phyloP scores from a whole-genome alignment of 1,140 invertebrate genomes.

The Harpegnathos saltator region DNA sequence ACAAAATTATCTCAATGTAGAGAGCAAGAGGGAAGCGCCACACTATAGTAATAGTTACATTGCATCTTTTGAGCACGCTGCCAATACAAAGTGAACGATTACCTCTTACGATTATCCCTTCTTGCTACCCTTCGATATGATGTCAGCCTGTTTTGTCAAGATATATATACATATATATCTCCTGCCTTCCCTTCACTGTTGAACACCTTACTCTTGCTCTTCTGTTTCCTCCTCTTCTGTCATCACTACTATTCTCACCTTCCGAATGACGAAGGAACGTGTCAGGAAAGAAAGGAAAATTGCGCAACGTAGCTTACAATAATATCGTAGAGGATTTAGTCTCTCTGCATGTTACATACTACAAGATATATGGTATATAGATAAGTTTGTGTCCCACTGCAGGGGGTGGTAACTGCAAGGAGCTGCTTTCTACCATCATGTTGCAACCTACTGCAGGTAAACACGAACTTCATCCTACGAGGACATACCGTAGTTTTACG shows the following conservation, averaged over 20 bases:
- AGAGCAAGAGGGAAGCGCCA: conserved; percentile 73
- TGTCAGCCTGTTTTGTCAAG: conserved; percentile 69
- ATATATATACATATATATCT: conserved; percentile 11
- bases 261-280: conserved; percentile 68
- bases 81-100: conserved; percentile 72
- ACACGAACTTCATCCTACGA: conserved; percentile 85
- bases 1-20: conserved; percentile 68
- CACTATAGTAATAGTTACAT: conserved; percentile 74
- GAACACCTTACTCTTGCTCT: conserved; percentile 71
- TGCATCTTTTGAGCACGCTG: conserved; percentile 76
- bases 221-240: conserved; percentile 64
- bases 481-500: conserved; percentile 83
- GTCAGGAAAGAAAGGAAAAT: conserved; percentile 61
- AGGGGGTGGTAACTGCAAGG: conserved; percentile 86
- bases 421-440: conserved; percentile 85
- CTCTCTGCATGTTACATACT: conserved; percentile 78
- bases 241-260: conserved; percentile 63
- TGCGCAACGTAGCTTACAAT: conserved; percentile 73
- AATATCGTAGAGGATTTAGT: conserved; percentile 79
- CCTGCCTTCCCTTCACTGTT: conserved; percentile 59
- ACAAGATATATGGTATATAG: conserved; percentile 85
- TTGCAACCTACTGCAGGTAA: conserved; percentile 86
- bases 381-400: conserved; percentile 87
- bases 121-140: conserved; percentile 66
- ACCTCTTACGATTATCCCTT: conserved; percentile 63